phyloP scores from a whole-genome alignment of 1,140 invertebrate species.

The Gonioctena quinquepunctata region DNA sequence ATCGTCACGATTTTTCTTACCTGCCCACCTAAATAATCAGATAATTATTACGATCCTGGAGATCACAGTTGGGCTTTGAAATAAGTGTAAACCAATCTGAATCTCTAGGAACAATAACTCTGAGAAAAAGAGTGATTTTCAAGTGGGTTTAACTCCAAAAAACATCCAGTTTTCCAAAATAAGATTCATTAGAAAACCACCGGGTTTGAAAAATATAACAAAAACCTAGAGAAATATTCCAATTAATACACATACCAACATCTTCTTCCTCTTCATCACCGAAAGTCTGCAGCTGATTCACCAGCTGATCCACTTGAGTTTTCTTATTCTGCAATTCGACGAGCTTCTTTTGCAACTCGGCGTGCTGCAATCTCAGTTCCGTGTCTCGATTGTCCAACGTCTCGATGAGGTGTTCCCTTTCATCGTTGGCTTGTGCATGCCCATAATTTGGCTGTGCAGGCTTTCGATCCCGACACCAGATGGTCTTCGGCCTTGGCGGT shows the following conservation, averaged over 20 bases:
- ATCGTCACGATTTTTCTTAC: constrained; percentile 51
- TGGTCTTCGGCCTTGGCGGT: constrained; percentile 35
- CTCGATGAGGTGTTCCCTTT: constrained; percentile 32
- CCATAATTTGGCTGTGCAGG: constrained; percentile 46
- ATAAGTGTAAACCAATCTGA: too few species aligned
- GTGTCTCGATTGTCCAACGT: constrained; percentile 51
- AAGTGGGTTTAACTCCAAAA: too few species aligned
- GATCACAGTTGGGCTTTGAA: too few species aligned
- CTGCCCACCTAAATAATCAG: constrained; percentile 40
- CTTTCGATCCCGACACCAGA: not conserved
- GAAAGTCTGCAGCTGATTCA: constrained; percentile 49
- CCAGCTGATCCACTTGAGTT: constrained; percentile 53
- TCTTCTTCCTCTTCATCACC: constrained; percentile 44
- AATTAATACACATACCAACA: constrained; percentile 34
- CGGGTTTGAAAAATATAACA: too few species aligned
- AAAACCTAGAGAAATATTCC: too few species aligned
- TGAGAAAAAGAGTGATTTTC: too few species aligned
- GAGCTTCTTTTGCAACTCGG: constrained; percentile 51
- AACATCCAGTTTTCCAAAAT: too few species aligned
- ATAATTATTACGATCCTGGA: too few species aligned
- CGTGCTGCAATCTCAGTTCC: constrained; percentile 50
- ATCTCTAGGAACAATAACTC: too few species aligned
- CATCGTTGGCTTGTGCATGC: constrained; percentile 46
- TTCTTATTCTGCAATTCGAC: constrained; percentile 55
- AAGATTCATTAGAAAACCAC: too few species aligned